Evolutionary conservation across 2,113 vertebrate species (phyloP).

Genomic region (Syrmaticus mikado): DNA sequence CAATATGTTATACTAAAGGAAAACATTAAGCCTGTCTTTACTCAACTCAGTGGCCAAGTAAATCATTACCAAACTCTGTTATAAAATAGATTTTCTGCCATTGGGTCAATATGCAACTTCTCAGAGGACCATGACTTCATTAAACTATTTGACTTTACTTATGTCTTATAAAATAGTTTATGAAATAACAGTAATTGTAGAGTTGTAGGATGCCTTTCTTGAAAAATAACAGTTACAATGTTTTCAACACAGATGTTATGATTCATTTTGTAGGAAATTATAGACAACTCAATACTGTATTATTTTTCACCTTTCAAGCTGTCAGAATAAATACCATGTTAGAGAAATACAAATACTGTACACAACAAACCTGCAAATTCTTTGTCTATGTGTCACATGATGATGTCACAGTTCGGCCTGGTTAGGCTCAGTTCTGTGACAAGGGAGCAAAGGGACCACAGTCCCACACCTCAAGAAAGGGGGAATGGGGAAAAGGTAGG

Average conservation of each 20-base stretch:
- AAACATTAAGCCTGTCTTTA: constrained; percentile 38
- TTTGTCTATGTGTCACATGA: too few species aligned
- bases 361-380: neutral
- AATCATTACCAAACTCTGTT: constrained; percentile 37
- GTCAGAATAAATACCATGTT: neutral
- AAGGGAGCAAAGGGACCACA: too few species aligned
- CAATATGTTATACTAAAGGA: constrained; percentile 25
- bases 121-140: neutral
- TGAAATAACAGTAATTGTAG: constrained; percentile 8
- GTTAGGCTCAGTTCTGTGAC: too few species aligned
- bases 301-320: neutral
- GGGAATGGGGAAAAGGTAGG: too few species aligned
- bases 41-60: constrained; percentile 35
- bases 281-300: neutral
- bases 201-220: neutral
- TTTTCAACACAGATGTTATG: neutral
- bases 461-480: too few species aligned
- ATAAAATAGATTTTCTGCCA: constrained; percentile 37
- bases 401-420: too few species aligned
- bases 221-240: neutral
- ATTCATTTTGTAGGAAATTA: constrained; percentile 21
- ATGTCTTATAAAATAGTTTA: neutral
- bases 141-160: constrained; percentile 30
- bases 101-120: constrained; percentile 6
- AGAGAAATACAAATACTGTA: neutral